Conservation (phyloP, 2,113 vertebrate species). For the Neodon shergylaensis region DNA sequence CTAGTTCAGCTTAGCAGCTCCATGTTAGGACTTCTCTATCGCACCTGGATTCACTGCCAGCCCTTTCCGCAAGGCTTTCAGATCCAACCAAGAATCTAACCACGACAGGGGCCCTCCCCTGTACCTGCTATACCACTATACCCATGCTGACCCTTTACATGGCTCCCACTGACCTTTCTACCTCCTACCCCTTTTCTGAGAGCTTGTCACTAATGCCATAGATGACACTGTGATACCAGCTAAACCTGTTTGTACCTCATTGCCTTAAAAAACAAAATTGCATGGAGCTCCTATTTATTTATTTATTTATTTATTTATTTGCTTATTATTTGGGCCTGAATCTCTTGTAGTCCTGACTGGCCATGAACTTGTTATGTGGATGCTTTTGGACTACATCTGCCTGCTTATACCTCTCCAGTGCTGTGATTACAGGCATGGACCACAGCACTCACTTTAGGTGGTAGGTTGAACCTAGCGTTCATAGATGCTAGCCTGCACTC, state of each 20-base stretch:
- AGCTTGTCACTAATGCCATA: neutral
- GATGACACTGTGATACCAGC: neutral
- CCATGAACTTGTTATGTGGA: neutral
- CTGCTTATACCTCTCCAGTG: neutral
- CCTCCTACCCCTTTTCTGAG: neutral
- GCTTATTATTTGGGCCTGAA: neutral
- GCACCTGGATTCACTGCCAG: neutral
- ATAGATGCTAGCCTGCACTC: neutral
- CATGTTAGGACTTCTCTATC: neutral
- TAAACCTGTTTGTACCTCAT: neutral
- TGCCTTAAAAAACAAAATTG: neutral
- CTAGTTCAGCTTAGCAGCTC: neutral
- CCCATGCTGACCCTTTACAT: neutral
- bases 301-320: neutral
- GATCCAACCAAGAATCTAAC: neutral
- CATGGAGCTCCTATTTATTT: neutral
- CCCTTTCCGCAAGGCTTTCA: neutral
- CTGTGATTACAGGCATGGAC: neutral
- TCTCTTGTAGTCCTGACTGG: too few species aligned
- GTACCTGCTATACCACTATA: neutral
- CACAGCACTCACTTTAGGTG: neutral
- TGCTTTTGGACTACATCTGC: neutral
- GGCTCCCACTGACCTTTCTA: neutral
- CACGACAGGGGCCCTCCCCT: accelerated
- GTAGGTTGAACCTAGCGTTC: neutral